Evolutionary conservation across 2,888 invertebrate genomes (phyloP), one percentile per base, ranked within the genome.

Genomic region (Trissoscelio sp.): DNA sequence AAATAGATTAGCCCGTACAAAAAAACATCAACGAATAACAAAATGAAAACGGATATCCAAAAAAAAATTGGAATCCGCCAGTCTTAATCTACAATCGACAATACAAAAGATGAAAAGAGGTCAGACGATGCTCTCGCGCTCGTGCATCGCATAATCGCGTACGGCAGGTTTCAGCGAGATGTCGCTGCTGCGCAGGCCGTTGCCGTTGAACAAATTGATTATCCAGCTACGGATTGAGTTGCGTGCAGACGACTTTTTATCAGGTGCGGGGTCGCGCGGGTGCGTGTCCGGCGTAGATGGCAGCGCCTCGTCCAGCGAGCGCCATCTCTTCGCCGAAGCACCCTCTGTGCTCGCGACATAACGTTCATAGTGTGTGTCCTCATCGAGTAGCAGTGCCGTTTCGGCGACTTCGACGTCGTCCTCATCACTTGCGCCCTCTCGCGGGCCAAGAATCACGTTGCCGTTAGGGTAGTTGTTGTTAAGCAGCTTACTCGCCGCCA

Each of bases 151-250:
- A 86, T 93, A 94, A 42, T 93, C 93, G 79, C 92, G 90, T 67
- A 92, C 92, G 11, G 92, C 93, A 83, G 93, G 93, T 75, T 93
- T 92, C 34, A 94, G 88, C 9, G 93, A 93, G 22, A 93, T 92
- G 85, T 93, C 93, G 86, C 95, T 95, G 83, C 94, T 93, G 83
- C 95, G 94, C 81, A 95, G 92, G 72, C 95, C 95, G 86, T 94
- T 94, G 79, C 95, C 95, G 87, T 95, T 95, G 88, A 97, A 95
- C 80, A 96, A 92, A 86, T 95, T 95, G 48, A 95, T 93, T 87
- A 96, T 92, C 96, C 96, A 96, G 83, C 93, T 93, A 85, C 95
- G 94, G 81, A 96, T 93, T 22, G 95, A 94, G 86, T 94, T 93
- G 75, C 94, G 93, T 37, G 93, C 91, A 37, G 93, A 91, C 64